phyloP scores from a whole-genome alignment of 1,140 invertebrate species.

The Bursaphelenchus mucronatus region DNA sequence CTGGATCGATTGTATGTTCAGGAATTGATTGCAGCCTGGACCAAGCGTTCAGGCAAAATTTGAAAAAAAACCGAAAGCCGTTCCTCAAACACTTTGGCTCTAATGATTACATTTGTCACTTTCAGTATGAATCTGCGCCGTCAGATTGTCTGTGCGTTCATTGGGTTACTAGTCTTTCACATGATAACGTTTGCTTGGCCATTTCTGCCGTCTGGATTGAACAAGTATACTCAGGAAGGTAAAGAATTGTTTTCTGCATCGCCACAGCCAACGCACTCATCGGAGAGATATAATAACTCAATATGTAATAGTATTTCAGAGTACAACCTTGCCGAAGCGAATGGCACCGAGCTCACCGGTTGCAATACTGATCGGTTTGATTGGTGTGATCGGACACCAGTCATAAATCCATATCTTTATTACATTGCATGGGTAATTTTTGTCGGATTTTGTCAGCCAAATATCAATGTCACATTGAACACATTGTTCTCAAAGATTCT shows the following conservation, averaged over 20 bases:
- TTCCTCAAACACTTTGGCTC: too few species aligned
- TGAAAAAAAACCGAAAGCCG: too few species aligned
- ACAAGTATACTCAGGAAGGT: background rate
- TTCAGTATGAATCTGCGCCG: background rate
- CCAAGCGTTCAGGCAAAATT: too few species aligned
- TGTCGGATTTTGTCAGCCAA: slow-evolving; percentile 26
- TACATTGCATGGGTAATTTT: slow-evolving; percentile 38
- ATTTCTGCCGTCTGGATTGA: slow-evolving; percentile 7
- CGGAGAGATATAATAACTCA: too few species aligned
- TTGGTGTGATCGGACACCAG: slow-evolving; percentile 34
- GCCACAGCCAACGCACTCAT: too few species aligned
- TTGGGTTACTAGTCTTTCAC: slow-evolving; percentile 10
- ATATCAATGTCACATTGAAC: slow-evolving; percentile 33
- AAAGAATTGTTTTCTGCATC: too few species aligned
- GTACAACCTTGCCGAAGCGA: background rate
- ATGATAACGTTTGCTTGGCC: slow-evolving; percentile 13
- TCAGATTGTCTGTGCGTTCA: background rate
- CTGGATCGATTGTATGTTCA: background rate
- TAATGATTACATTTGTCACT: too few species aligned
- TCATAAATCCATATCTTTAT: slow-evolving; percentile 39
- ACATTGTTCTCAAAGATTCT: slow-evolving; percentile 35
- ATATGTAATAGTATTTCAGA: too few species aligned
- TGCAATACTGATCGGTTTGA: slow-evolving; percentile 19
- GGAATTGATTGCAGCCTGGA: too few species aligned
- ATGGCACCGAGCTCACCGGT: slow-evolving; percentile 8